phyloP scores from a whole-genome alignment of 1,140 invertebrate species.

The Anagrus nilaparvatae region DNA sequence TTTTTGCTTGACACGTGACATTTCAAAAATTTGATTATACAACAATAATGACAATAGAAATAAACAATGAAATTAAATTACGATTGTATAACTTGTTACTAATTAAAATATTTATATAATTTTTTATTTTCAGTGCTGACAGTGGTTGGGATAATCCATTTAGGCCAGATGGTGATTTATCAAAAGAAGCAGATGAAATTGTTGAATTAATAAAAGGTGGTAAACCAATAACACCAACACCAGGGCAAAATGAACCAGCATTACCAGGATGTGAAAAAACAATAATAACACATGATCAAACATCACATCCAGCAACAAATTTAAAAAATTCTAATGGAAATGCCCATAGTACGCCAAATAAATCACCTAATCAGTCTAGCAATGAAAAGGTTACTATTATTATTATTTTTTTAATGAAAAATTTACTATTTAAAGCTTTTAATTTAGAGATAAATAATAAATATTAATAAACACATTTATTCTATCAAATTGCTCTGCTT shows the following conservation, averaged over 20 bases:
- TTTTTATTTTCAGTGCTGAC: conserved; percentile 66
- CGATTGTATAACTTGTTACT: too few species aligned
- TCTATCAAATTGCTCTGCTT: too few species aligned
- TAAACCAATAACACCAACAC: conserved; percentile 68
- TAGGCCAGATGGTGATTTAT: conserved; percentile 88
- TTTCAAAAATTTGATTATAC: too few species aligned
- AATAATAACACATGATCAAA: conserved; percentile 33
- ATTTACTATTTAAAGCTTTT: too few species aligned
- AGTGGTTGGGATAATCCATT: conserved; percentile 96
- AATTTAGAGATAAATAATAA: too few species aligned
- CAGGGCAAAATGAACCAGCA: conserved; percentile 37
- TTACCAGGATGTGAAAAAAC: conserved; percentile 31
- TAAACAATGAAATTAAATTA: too few species aligned
- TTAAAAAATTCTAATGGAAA: conserved; percentile 37
- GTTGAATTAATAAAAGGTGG: conserved; percentile 87
- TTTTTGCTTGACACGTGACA: too few species aligned
- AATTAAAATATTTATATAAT: conserved; percentile 19
- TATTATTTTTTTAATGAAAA: too few species aligned
- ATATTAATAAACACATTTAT: too few species aligned
- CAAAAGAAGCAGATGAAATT: conserved; percentile 90
- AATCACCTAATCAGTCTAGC: conserved; percentile 27
- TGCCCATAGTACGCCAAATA: conserved; percentile 37
- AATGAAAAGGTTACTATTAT: conserved; percentile 42
- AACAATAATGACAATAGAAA: too few species aligned
- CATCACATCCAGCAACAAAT: conserved; percentile 32